phyloP scores from a whole-genome alignment of 1,140 invertebrate genomes.

The Heliconius eleuchia region DNA sequence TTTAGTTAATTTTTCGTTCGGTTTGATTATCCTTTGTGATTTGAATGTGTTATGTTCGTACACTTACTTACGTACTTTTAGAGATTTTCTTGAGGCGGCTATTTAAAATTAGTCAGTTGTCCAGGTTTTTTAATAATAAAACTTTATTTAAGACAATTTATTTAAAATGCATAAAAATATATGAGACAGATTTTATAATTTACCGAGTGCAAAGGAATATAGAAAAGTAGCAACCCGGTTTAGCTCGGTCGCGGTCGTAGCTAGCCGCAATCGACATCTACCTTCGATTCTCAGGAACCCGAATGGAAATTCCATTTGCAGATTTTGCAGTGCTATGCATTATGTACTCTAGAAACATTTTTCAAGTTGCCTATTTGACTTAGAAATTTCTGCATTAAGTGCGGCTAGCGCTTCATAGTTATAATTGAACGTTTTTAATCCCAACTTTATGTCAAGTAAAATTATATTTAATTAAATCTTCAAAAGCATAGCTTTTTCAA shows the following conservation, averaged over 20 bases:
- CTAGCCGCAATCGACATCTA: constrained; percentile 66
- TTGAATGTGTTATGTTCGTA: no score
- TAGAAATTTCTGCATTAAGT: constrained; percentile 17
- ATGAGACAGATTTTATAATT: constrained; percentile 51
- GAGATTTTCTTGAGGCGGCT: no score
- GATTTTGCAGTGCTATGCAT: constrained; percentile 63
- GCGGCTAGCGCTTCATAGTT: background rate
- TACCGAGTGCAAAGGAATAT: constrained; percentile 51
- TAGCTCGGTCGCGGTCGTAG: constrained; percentile 57
- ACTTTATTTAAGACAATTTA: background rate
- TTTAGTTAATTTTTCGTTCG: no score
- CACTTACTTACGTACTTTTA: no score
- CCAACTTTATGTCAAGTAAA: background rate
- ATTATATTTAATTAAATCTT: background rate
- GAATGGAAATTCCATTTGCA: constrained; percentile 71
- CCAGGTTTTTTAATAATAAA: background rate
- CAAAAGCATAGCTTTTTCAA: background rate
- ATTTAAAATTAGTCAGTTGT: no score
- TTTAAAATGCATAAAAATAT: constrained; percentile 15
- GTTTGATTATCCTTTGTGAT: no score
- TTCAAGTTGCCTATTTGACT: constrained; percentile 49
- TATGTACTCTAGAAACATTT: constrained; percentile 55
- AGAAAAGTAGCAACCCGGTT: constrained; percentile 67
- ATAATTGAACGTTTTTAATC: background rate
- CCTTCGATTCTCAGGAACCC: constrained; percentile 61